phyloP scores from a whole-genome alignment of 2,113 vertebrate genomes.

The Nestor notabilis region DNA sequence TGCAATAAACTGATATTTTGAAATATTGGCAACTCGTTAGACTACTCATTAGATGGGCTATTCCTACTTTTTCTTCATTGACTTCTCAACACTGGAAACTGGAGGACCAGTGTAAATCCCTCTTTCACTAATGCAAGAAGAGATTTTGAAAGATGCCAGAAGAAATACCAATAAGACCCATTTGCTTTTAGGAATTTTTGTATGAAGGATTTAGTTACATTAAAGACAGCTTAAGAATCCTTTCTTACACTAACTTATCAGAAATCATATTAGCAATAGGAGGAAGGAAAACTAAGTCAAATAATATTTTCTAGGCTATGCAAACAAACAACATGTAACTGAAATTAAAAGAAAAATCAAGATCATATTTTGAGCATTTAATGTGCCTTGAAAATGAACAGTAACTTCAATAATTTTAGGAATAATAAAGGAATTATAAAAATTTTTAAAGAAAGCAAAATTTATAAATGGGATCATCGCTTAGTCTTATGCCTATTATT shows the following conservation, averaged over 20 bases:
- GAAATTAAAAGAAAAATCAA: background rate
- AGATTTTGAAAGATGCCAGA: background rate
- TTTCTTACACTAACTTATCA: background rate
- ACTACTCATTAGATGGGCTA: background rate
- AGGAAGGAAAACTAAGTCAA: background rate
- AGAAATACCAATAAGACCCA: background rate
- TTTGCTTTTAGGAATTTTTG: background rate
- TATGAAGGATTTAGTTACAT: background rate
- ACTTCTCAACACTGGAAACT: background rate
- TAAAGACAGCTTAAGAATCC: background rate
- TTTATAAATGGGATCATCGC: fast-evolving
- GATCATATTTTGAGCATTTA: background rate
- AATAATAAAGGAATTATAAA: background rate
- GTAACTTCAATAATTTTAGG: background rate
- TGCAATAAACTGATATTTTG: background rate
- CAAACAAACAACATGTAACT: background rate
- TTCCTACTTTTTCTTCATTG: background rate
- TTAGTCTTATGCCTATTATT: background rate
- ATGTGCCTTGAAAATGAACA: background rate
- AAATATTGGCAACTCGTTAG: background rate
- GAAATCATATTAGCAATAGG: background rate
- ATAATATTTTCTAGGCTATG: background rate
- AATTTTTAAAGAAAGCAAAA: background rate
- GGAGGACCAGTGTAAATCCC: background rate
- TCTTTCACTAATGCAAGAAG: background rate